Percentiles rank a stretch among this genome's conserved stretches.
These are phyloP conservation scores for Apistogramma diplotaenia DNA, from an alignment of 2,113 vertebrate genomes.

Conservation along the genomic window DNA sequence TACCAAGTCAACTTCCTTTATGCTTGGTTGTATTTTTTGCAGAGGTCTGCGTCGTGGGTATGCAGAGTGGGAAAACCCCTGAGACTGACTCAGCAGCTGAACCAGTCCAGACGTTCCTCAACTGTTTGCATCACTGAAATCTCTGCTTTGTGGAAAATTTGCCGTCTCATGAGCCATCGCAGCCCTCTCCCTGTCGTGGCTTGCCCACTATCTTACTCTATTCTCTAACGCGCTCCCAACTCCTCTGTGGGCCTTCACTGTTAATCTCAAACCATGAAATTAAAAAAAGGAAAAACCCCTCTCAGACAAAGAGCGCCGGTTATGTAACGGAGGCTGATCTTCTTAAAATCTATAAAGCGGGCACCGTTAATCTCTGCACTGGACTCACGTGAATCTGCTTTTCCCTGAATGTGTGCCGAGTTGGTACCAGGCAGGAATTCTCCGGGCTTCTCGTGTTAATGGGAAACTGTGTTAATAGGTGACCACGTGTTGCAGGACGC, in stretches of 20 bases:
- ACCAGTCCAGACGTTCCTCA: neutral
- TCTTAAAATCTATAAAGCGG: constrained; percentile 63
- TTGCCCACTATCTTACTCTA: neutral
- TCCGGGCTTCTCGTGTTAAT: neutral
- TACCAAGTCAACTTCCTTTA: neutral
- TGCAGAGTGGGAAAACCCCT: neutral
- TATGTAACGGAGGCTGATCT: constrained; percentile 66
- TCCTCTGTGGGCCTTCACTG: neutral
- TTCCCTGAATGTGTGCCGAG: constrained; percentile 10
- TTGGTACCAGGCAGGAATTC: constrained; percentile 47
- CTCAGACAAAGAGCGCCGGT: neutral
- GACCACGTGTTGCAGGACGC: constrained; percentile 4
- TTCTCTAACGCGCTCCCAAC: no score
- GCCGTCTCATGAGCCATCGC: neutral
- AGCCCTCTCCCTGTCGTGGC: constrained; percentile 3
- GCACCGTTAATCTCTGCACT: constrained; percentile 48
- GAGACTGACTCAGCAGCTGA: constrained; percentile 24
- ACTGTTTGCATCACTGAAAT: constrained; percentile 18
- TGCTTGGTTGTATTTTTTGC: neutral
- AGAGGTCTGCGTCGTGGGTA: neutral
- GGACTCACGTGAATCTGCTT: constrained; percentile 67
- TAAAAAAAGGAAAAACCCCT: neutral
- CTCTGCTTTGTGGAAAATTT: neutral
- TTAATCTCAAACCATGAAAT: neutral
- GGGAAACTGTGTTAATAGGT: neutral